Conservation (phyloP, 2,888 invertebrate genomes). For the Tetanocera ferruginea region DNA sequence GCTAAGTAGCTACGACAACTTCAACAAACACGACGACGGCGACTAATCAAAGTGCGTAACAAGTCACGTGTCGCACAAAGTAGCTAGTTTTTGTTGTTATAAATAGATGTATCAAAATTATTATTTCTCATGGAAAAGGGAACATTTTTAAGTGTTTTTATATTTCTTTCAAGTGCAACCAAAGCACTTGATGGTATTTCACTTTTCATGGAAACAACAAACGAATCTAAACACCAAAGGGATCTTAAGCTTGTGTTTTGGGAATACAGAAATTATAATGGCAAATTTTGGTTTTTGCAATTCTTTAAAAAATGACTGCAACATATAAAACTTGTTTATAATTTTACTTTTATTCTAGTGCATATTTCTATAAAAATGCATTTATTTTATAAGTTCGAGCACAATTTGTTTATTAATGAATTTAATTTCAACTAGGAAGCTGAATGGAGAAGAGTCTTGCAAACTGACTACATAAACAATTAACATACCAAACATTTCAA, state of each 20-base stretch:
- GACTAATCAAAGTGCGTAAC: conserved; percentile 63
- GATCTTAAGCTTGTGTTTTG: background rate
- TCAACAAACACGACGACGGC: background rate
- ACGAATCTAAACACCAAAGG: background rate
- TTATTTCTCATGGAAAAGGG: conserved; percentile 14
- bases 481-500: too few relatives aligned
- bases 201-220: background rate
- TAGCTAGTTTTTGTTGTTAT: background rate
- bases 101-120: conserved; percentile 3
- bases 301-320: too few relatives aligned
- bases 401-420: too few relatives aligned
- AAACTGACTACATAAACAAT: too few relatives aligned
- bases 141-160: conserved; percentile 10
- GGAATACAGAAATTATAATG: background rate
- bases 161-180: conserved; percentile 8
- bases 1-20: background rate
- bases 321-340: background rate
- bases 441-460: too few relatives aligned
- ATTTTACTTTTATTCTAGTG: too few relatives aligned
- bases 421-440: too few relatives aligned
- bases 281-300: background rate
- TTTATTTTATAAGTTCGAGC: too few relatives aligned
- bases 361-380: too few relatives aligned
- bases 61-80: conserved; percentile 58
- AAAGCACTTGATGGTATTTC: background rate